Evolutionary conservation across 1,140 invertebrate species (phyloP), one percentile per base, ranked within the genome.

Genomic region (Diprion similis): DNA sequence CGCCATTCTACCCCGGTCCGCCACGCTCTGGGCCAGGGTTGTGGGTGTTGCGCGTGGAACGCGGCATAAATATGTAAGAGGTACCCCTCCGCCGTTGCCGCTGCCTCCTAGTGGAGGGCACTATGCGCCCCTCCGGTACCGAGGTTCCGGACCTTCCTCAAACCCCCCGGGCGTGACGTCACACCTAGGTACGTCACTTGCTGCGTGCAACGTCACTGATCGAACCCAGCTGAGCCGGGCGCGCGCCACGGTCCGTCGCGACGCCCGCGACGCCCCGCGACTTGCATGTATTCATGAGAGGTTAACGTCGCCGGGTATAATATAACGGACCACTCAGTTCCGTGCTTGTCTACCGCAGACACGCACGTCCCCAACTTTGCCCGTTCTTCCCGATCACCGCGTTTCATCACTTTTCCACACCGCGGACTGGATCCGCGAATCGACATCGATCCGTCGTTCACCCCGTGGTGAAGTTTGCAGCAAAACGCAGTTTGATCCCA

Each of bases 11-110:
- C 11, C 69, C 46, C 13, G 37, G 71, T 24, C 15, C 15, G 17
- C 48, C 13, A n/a, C 15, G 37, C 37, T 37, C 15, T 13, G 67
- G 67, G 24, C 24, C 24, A 37, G 24, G 24, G 24, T 37, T 13
- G 46, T 70, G 80, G 77, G 79, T 81, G 80, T 81, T 83, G 82
- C 78, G 76, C 69, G 70, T 79, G 79, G 81, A 82, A 87, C 81
- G 78, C 79, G 82, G 77, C 78, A 87, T 88, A 87, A 87, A 87
- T 88, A 87, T 88, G 85, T 86, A 88, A 87, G 85, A 87, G 85
- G 83, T 83, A 85, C 83, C 81, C 82, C 51, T 59, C 83, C 79
- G 47, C 18, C 64, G 79, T 80, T 78, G 76, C 76, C 73, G 77
- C 78, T 78, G 68, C 75, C 78, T 78, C 76, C 78, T 80, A 77